phyloP scores from a whole-genome alignment of 1,140 invertebrate genomes.

The Zaprionus nigranus region DNA sequence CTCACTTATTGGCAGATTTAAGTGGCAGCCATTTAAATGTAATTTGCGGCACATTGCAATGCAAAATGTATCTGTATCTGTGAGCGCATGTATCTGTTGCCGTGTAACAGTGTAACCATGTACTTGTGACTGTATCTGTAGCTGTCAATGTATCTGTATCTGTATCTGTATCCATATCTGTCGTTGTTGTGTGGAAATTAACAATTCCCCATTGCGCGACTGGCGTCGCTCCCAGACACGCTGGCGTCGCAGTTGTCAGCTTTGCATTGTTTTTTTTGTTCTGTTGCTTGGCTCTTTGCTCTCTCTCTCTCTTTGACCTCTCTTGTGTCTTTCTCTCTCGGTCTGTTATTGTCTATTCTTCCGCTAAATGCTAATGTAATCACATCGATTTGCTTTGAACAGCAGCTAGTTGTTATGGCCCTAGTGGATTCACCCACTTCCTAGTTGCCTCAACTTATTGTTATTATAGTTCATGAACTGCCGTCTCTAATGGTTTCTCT shows the following conservation, averaged over 20 bases:
- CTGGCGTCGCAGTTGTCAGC: slow-evolving; percentile 32
- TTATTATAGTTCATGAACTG: slow-evolving; percentile 60
- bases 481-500: background rate
- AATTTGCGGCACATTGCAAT: slow-evolving; percentile 62
- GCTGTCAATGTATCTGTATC: slow-evolving; percentile 10
- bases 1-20: slow-evolving; percentile 55
- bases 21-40: slow-evolving; percentile 72
- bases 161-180: slow-evolving; percentile 15
- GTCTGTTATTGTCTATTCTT: slow-evolving; percentile 19
- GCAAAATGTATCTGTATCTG: slow-evolving; percentile 39
- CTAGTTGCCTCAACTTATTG: slow-evolving; percentile 37
- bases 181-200: slow-evolving; percentile 41
- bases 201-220: slow-evolving; percentile 25
- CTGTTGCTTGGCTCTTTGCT: background rate
- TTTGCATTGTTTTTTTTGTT: slow-evolving; percentile 13
- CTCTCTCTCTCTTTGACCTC: background rate
- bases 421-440: slow-evolving; percentile 17
- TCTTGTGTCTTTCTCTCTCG: background rate
- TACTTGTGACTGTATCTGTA: slow-evolving; percentile 4
- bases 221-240: slow-evolving; percentile 31
- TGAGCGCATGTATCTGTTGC: slow-evolving; percentile 9
- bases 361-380: slow-evolving; percentile 62
- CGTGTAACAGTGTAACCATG: background rate
- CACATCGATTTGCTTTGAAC: slow-evolving; percentile 62
- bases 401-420: slow-evolving; percentile 29